Conservation (phyloP, 2,113 vertebrate species). For the Leuciscus idus region DNA sequence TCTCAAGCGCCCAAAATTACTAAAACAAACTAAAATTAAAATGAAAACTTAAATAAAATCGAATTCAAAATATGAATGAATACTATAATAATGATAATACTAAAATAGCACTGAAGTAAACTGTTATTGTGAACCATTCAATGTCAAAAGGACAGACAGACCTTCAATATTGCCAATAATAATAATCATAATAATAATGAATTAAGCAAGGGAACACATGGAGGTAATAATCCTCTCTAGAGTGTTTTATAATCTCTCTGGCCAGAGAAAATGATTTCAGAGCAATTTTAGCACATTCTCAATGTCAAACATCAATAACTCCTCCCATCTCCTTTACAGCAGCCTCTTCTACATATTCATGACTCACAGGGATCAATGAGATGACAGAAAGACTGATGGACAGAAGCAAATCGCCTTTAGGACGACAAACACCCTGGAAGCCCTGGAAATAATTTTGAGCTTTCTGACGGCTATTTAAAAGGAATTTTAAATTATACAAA, state of each 20-base stretch:
- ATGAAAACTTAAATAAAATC: not conserved
- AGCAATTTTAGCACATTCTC: conserved; percentile 62
- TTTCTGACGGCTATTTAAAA: not conserved
- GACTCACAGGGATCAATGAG: conserved; percentile 70
- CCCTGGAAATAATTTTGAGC: not conserved
- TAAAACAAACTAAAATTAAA: not conserved
- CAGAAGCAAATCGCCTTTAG: conserved; percentile 49
- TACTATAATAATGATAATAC: not conserved
- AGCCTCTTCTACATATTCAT: conserved; percentile 72
- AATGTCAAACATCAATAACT: conserved; percentile 62
- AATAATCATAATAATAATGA: not conserved
- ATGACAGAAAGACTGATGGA: conserved; percentile 73
- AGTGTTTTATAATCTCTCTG: conserved; percentile 39
- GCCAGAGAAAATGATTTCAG: conserved; percentile 57
- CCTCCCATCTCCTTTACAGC: conserved; percentile 50
- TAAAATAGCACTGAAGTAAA: not conserved
- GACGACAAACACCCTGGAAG: conserved; percentile 37
- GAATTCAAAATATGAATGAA: not conserved
- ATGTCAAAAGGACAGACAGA: conserved; percentile 8
- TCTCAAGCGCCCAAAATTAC: not conserved
- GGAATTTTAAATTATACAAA: not conserved
- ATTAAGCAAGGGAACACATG: not conserved
- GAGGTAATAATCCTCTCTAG: not conserved
- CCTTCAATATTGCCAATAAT: not conserved
- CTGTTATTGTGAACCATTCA: not conserved